phyloP scores from a whole-genome alignment of 2,888 invertebrate species.

The Ochropleura plecta region DNA sequence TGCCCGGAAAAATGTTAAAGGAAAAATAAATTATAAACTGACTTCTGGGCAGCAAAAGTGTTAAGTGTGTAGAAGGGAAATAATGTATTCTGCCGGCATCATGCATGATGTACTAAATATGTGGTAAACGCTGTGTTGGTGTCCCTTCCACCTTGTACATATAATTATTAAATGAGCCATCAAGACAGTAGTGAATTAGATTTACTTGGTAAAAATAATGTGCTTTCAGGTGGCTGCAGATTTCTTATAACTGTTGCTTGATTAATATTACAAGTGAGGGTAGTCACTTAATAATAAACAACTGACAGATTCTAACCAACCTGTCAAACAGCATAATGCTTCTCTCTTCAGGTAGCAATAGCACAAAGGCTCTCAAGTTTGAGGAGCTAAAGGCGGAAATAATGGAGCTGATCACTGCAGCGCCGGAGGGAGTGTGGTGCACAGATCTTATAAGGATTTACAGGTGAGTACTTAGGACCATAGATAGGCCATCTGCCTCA shows the following conservation, averaged over 20 bases:
- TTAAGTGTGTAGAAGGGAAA: too few relatives aligned
- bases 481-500: not conserved
- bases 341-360: conserved; percentile 69
- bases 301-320: conserved; percentile 2
- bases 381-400: conserved; percentile 77
- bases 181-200: not conserved
- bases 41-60: too few relatives aligned
- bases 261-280: conserved; percentile 1
- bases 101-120: too few relatives aligned
- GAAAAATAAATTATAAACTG: too few relatives aligned
- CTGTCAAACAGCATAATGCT: conserved; percentile 1
- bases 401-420: conserved; percentile 75
- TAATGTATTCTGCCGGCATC: too few relatives aligned
- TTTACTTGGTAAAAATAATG: not conserved
- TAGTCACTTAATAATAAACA: not conserved
- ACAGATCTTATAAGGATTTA: conserved; percentile 84
- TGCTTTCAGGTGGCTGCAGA: not conserved
- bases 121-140: too few relatives aligned
- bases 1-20: too few relatives aligned
- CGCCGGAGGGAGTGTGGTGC: conserved; percentile 86
- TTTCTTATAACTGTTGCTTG: not conserved
- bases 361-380: conserved; percentile 67
- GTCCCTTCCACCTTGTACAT: too few relatives aligned
- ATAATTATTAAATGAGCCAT: too few relatives aligned
- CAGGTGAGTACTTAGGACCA: conserved; percentile 72